These are phyloP conservation scores for Ladona fulva DNA, from an alignment of 1,140 invertebrate species.

Conservation along the genomic window DNA sequence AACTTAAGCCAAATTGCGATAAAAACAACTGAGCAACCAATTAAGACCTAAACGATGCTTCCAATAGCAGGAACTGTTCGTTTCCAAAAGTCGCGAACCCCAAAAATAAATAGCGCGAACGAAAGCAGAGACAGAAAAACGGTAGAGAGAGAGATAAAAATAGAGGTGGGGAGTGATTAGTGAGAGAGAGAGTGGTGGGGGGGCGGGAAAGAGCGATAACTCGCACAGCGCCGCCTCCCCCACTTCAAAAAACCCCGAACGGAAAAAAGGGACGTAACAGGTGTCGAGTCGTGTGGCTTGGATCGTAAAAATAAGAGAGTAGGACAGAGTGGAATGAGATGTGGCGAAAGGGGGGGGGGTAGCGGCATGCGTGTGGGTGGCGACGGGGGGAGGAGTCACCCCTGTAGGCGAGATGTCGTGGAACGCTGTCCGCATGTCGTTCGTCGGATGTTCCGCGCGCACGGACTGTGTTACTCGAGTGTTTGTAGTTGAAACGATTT, in stretches of 20 bases:
- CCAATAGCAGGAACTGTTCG: too few relatives aligned
- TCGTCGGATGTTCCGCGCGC: neutral
- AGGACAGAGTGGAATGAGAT: neutral
- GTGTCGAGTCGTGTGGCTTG: slow-evolving; percentile 1
- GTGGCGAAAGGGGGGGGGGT: neutral
- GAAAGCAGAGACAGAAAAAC: too few relatives aligned
- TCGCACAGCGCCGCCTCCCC: neutral
- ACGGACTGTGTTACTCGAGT: neutral
- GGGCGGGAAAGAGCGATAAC: too few relatives aligned
- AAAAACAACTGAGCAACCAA: too few relatives aligned
- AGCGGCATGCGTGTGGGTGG: neutral
- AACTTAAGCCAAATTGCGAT: too few relatives aligned
- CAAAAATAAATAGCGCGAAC: too few relatives aligned
- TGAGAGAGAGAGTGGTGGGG: too few relatives aligned
- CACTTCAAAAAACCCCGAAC: slow-evolving; percentile 6
- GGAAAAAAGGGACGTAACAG: slow-evolving; percentile 1
- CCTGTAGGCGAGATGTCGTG: neutral
- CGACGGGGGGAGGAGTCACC: neutral
- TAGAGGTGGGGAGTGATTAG: too few relatives aligned
- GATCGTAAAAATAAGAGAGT: slow-evolving; percentile 8
- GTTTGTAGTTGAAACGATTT: neutral
- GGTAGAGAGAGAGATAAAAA: too few relatives aligned
- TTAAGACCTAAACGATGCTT: too few relatives aligned
- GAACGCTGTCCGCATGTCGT: slow-evolving; percentile 1
- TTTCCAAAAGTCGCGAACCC: too few relatives aligned